Conservation (phyloP, 2,888 invertebrate genomes). For the Perdita meconis region DNA sequence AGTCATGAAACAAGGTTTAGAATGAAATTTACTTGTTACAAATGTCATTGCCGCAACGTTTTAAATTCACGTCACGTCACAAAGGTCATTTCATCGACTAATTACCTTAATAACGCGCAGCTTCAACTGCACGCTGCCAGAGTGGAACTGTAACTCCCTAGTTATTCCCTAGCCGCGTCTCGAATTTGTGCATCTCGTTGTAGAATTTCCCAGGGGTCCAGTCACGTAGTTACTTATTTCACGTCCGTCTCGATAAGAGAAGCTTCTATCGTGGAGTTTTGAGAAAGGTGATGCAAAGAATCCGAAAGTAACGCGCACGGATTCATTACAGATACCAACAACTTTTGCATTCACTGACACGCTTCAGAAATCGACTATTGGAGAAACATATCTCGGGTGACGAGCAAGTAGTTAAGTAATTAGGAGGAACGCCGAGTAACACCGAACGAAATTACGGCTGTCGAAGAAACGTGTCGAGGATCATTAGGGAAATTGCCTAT, state of each 20-base stretch:
- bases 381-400: constrained; percentile 13
- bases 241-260: constrained; percentile 29
- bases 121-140: background rate
- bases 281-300: background rate
- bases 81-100: background rate
- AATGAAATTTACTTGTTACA: too few relatives aligned
- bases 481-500: constrained; percentile 74
- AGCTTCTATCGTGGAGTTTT: constrained; percentile 3
- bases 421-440: constrained; percentile 49
- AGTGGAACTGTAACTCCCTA: background rate
- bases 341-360: background rate
- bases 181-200: constrained; percentile 17
- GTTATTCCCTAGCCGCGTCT: constrained; percentile 3
- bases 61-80: background rate
- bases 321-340: background rate
- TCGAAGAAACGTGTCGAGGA: constrained; percentile 65
- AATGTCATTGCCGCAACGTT: background rate
- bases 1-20: too few relatives aligned
- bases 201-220: constrained; percentile 40
- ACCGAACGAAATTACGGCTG: constrained; percentile 52
- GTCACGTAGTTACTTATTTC: constrained; percentile 34
- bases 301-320: background rate
- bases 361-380: constrained; percentile 4
- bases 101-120: constrained; percentile 7
- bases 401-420: constrained; percentile 46